phyloP scores from a whole-genome alignment of 2,888 invertebrate species.

The Scrobipalpa atriplicella region DNA sequence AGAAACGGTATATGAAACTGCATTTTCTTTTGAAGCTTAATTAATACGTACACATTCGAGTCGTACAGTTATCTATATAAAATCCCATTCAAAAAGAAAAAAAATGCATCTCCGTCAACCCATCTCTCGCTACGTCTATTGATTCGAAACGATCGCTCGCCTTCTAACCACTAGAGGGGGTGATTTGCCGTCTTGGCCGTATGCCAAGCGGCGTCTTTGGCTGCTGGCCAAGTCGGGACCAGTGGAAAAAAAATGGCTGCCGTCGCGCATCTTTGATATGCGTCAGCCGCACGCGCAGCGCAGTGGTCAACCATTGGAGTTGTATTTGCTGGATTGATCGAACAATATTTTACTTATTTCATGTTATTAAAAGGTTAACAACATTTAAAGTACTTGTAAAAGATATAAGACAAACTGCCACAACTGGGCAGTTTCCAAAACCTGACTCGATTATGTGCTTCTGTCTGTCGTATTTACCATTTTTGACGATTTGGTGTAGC shows the following conservation, averaged over 20 bases:
- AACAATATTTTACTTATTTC: no score
- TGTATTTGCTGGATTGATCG: conserved; percentile 15
- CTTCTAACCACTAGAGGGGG: conserved; percentile 58
- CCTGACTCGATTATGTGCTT: no score
- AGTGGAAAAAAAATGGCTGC: conserved; percentile 73
- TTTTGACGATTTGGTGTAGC: no score
- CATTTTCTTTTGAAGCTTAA: no score
- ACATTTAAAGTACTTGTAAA: no score
- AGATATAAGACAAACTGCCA: no score
- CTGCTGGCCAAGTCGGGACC: conserved; percentile 68
- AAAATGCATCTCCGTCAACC: background rate
- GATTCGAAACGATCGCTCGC: conserved; percentile 35
- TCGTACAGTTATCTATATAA: background rate
- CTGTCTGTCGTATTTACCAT: no score
- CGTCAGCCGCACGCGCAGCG: conserved; percentile 73
- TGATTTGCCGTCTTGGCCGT: conserved; percentile 68
- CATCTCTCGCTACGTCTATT: conserved; percentile 22
- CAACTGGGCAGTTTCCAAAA: no score
- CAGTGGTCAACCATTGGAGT: conserved; percentile 38
- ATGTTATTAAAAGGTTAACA: no score
- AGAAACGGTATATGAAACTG: no score
- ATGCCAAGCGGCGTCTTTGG: conserved; percentile 77
- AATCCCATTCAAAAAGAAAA: background rate
- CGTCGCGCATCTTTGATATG: conserved; percentile 79
- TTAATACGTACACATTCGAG: no score